Evolutionary conservation across 92 coral and sea anemone genomes (phyloP), one percentile per base, ranked within the genome.

Genomic region (Phenganax subtilis): DNA sequence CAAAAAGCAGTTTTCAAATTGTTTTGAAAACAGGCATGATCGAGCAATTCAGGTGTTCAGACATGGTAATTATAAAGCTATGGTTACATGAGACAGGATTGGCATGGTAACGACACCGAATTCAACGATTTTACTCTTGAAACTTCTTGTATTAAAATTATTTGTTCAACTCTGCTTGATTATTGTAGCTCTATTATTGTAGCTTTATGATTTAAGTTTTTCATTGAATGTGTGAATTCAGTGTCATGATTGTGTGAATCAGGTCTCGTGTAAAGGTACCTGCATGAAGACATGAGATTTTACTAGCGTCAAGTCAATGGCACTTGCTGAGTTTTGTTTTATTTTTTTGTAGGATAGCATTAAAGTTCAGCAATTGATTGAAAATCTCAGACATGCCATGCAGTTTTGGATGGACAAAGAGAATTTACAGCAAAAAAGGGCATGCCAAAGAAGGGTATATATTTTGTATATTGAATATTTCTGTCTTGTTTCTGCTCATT

Each of bases 401-500:
- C 29, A 57, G 31, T 76, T 76, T 59, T 76, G 81, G 81, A 54
- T 3, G 10, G 69, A 76, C 16, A 58, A 60, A 76, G 81, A 76
- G 44, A 57, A 0, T 29, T 15, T 58, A 0, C 27, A 59, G 67
- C 52, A 76, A 17, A 73, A 28, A 44, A 44, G 31, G 20, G 77
- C 14, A 52, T 17, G 60, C 54, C 61, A 52, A 51, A 52, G 61
- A 55, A 51, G 14, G 77, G 77, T 72, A 72, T 27, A 51, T 0
- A 14, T 30, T 30, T 69, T 69, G 47, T 37, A 37, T 37, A 37
- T 37, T 37, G 47, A 37, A 37, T 37, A 37, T 37, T 37, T 37
- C 47, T 37, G 47, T 37, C 47, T 5, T 37, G 47, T 37, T 37
- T 37, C 47, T 37, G 47, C 47, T 37, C 47, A 37, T 37, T 37